These are phyloP conservation scores for Vidua macroura DNA, from an alignment of 2,113 vertebrate genomes.

Conservation along the genomic window DNA sequence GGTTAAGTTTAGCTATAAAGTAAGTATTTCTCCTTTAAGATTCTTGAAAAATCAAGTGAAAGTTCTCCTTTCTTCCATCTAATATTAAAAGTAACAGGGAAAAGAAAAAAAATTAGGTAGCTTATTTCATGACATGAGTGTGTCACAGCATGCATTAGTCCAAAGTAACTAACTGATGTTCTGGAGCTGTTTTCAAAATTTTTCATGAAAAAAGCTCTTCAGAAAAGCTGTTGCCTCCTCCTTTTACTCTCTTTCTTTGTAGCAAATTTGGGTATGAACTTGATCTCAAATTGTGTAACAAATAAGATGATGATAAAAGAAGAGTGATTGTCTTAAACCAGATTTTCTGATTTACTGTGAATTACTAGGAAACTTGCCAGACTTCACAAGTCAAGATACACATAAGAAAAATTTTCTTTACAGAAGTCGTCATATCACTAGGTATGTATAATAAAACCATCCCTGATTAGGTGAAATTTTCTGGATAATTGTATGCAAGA, in stretches of 20 bases:
- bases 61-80: neutral
- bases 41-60: neutral
- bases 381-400: neutral
- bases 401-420: neutral
- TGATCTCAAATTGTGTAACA: neutral
- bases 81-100: too few relatives aligned
- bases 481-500: neutral
- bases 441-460: neutral
- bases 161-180: neutral
- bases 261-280: neutral
- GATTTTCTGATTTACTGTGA: neutral
- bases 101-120: neutral
- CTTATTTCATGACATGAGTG: neutral
- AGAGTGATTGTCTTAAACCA: neutral
- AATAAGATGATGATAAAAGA: neutral
- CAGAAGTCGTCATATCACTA: neutral
- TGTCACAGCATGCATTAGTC: neutral
- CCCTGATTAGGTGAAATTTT: neutral
- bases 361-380: neutral
- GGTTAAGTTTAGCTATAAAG: neutral
- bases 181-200: neutral
- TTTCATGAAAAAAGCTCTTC: neutral
- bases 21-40: neutral
- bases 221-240: neutral
- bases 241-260: neutral